Evolutionary conservation across 1,140 invertebrate species (phyloP).

Genomic region (Littorina saxatilis): DNA sequence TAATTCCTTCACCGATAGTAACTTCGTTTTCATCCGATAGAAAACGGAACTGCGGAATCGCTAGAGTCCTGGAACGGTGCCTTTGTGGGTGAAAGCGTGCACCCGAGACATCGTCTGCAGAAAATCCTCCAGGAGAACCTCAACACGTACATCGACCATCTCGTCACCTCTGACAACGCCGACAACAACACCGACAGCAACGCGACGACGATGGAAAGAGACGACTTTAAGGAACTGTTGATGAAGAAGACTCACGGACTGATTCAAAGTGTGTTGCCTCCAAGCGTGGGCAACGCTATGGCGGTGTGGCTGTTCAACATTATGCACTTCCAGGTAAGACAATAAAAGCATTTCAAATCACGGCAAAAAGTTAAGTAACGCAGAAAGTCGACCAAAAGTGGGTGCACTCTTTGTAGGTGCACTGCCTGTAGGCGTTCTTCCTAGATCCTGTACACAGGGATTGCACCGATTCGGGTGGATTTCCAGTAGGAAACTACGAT

Average conservation of each 20-base stretch:
- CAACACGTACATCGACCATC: neutral
- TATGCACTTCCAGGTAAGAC: slow-evolving; percentile 23
- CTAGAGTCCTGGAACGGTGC: slow-evolving; percentile 16
- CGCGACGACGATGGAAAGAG: too few relatives aligned
- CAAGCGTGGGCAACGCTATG: neutral
- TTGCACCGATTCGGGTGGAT: too few relatives aligned
- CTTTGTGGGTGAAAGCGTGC: neutral
- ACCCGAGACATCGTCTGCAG: neutral
- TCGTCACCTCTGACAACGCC: neutral
- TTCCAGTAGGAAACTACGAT: too few relatives aligned
- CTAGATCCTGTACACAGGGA: too few relatives aligned
- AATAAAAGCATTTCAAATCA: too few relatives aligned
- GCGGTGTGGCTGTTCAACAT: slow-evolving; percentile 29
- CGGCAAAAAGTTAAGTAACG: too few relatives aligned
- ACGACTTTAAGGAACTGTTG: neutral
- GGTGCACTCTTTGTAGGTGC: too few relatives aligned
- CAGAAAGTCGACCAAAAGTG: too few relatives aligned
- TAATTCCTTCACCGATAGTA: too few relatives aligned
- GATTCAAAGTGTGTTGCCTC: neutral
- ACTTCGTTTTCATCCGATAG: too few relatives aligned
- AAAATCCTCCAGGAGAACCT: neutral
- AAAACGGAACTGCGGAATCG: neutral
- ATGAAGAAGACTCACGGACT: neutral
- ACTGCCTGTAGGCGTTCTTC: too few relatives aligned
- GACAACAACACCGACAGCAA: neutral